These are phyloP conservation scores for Aleiodes sp. DNA, from an alignment of 1,140 invertebrate genomes.

Conservation along the genomic window DNA sequence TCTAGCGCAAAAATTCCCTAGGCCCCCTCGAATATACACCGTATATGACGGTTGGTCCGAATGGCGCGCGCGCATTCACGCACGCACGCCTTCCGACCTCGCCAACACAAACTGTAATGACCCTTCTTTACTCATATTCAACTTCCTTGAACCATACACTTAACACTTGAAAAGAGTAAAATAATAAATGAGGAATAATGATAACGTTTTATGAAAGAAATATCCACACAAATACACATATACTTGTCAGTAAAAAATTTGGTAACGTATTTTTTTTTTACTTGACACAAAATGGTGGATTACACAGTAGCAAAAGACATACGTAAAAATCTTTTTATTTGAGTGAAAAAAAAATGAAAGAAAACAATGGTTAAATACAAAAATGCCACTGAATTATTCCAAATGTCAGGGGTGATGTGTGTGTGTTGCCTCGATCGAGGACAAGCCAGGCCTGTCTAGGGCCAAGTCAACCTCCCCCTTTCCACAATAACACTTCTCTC, in stretches of 20 bases:
- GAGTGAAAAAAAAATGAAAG: neutral
- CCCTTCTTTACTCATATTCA: constrained; percentile 3
- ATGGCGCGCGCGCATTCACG: constrained; percentile 20
- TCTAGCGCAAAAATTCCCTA: neutral
- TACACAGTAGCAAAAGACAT: neutral
- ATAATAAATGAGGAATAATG: too few relatives aligned
- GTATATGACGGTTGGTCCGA: neutral
- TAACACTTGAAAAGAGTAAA: neutral
- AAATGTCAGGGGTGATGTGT: neutral
- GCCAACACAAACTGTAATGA: constrained; percentile 25
- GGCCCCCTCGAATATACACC: neutral
- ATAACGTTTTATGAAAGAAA: too few relatives aligned
- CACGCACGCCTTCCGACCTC: constrained; percentile 27
- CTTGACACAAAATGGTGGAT: neutral
- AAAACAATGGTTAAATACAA: neutral
- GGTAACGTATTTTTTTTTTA: too few relatives aligned
- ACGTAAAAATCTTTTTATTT: too few relatives aligned
- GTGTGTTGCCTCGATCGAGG: neutral
- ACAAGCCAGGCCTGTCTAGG: neutral
- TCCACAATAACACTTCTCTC: too few relatives aligned
- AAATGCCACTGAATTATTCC: constrained; percentile 9
- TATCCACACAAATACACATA: too few relatives aligned
- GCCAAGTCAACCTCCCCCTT: neutral
- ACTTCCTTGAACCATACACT: neutral
- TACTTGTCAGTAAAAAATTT: too few relatives aligned